phyloP scores from a whole-genome alignment of 2,888 invertebrate genomes.

The Microctonus brassicae region DNA sequence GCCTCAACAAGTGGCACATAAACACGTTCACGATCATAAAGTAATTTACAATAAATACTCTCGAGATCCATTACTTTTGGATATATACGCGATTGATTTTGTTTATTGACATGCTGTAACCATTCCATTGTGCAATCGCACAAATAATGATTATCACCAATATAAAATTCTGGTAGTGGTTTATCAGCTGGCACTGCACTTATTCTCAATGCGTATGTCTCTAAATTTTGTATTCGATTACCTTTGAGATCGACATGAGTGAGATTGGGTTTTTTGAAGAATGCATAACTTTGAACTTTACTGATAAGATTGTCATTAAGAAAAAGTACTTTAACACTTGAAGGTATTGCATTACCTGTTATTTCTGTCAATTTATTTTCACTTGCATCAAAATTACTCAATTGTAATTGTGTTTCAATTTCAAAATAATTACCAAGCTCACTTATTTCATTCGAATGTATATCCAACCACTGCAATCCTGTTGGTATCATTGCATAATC shows the following conservation, averaged over 20 bases:
- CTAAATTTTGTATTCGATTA: constrained; percentile 82
- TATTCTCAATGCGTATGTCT: constrained; percentile 82
- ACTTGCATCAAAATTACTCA: constrained; percentile 86
- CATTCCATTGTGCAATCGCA: constrained; percentile 94
- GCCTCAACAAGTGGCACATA: constrained; percentile 84
- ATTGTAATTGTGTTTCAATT: constrained; percentile 83
- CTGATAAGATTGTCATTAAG: constrained; percentile 85
- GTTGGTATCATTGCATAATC: constrained; percentile 89
- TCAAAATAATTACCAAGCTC: constrained; percentile 89
- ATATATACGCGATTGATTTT: constrained; percentile 82
- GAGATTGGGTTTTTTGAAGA: constrained; percentile 88
- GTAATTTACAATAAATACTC: constrained; percentile 84
- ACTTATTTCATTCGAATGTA: constrained; percentile 86
- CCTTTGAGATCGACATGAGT: constrained; percentile 86
- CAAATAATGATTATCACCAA: constrained; percentile 87
- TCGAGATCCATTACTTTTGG: constrained; percentile 87
- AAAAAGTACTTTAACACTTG: constrained; percentile 83
- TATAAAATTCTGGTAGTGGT: constrained; percentile 84
- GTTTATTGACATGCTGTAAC: constrained; percentile 84
- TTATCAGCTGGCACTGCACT: constrained; percentile 81
- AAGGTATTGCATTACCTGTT: constrained; percentile 85
- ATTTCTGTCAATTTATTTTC: constrained; percentile 85
- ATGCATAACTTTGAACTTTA: constrained; percentile 88
- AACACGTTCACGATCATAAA: constrained; percentile 82
- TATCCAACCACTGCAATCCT: constrained; percentile 86